phyloP scores from a whole-genome alignment of 2,888 invertebrate species.

The Lampropteryx suffumata region DNA sequence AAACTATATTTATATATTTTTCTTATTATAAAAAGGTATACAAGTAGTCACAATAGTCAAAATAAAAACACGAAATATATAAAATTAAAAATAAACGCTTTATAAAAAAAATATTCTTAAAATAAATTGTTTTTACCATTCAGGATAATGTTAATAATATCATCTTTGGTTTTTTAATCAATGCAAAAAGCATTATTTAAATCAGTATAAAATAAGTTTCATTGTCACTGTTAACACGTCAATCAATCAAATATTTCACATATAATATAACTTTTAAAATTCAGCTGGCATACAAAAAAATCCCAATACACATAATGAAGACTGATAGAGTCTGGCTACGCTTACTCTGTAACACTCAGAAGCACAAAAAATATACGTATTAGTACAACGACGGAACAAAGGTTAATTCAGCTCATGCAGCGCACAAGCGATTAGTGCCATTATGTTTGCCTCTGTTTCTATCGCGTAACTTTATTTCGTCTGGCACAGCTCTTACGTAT shows the following conservation, averaged over 20 bases:
- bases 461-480: too few species aligned
- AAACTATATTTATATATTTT: slow-evolving; percentile 32
- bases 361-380: too few species aligned
- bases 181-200: slow-evolving; percentile 47
- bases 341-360: too few species aligned
- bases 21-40: slow-evolving; percentile 1
- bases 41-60: slow-evolving; percentile 6
- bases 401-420: too few species aligned
- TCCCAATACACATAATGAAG: too few species aligned
- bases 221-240: background rate
- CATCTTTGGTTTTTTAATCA: slow-evolving; percentile 72
- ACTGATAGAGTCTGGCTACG: too few species aligned
- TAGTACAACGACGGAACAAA: too few species aligned
- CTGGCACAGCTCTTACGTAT: too few species aligned
- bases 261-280: too few species aligned
- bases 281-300: too few species aligned
- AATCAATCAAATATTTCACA: background rate
- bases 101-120: slow-evolving; percentile 42
- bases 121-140: slow-evolving; percentile 49
- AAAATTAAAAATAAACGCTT: slow-evolving; percentile 35
- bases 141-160: slow-evolving; percentile 55
- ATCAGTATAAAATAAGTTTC: slow-evolving; percentile 9
- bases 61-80: slow-evolving; percentile 22
- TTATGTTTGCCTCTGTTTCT: too few species aligned
- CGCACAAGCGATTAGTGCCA: too few species aligned